Evolutionary conservation across 2,888 invertebrate species (phyloP).

Genomic region (Ceriagrion tenellum): DNA sequence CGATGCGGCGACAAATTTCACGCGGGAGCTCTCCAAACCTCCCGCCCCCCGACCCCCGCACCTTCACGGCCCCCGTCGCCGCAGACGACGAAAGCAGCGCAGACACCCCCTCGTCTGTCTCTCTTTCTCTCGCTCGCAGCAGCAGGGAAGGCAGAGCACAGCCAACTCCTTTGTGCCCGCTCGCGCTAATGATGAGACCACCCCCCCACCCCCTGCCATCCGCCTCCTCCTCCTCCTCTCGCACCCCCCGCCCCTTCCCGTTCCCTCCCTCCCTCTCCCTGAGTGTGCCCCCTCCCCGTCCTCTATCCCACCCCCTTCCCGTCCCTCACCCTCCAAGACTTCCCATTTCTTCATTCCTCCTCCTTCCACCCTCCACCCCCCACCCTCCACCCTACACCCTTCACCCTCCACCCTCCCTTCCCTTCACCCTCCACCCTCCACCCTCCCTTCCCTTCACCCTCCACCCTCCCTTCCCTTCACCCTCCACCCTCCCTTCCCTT

Average conservation of each 20-base stretch:
- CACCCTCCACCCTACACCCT: too few species aligned
- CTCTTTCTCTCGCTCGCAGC: not conserved
- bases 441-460: too few species aligned
- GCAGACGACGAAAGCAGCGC: not conserved
- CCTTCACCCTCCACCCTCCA: not conserved
- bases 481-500: too few species aligned
- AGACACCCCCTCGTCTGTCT: not conserved
- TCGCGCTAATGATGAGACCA: not conserved
- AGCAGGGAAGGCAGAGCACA: not conserved
- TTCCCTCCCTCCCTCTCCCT: not conserved
- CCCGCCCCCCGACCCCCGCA: not conserved
- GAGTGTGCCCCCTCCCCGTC: not conserved
- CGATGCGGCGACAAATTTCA: conserved; percentile 28
- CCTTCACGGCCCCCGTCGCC: not conserved
- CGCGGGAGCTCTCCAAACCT: not conserved
- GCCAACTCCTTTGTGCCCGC: conserved; percentile 31
- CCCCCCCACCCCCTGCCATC: too few species aligned
- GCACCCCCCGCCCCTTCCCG: not conserved
- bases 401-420: not conserved
- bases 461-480: not conserved
- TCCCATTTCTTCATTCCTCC: too few species aligned
- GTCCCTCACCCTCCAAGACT: too few species aligned
- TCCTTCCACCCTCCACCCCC: too few species aligned
- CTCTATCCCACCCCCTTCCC: not conserved
- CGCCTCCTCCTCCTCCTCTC: too few species aligned